Percentiles rank a stretch among this genome's conserved stretches.
These are phyloP conservation scores for Aselliscus stoliczkanus DNA, from an alignment of 2,797 vertebrate species.

Conservation along the genomic window DNA sequence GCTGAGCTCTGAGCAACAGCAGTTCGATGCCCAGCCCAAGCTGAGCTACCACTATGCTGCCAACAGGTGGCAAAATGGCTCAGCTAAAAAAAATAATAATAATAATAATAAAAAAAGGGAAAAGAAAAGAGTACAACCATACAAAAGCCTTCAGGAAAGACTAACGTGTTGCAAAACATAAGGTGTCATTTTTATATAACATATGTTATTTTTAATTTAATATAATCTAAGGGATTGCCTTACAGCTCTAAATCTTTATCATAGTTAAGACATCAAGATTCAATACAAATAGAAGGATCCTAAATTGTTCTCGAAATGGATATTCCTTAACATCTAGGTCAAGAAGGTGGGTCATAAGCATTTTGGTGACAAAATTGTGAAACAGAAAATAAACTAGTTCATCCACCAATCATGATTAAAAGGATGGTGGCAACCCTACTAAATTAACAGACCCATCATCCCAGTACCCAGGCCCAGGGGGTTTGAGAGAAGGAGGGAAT, in stretches of 20 bases:
- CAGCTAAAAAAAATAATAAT: too few relatives aligned
- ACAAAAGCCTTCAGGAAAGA: background rate
- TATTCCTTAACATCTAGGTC: background rate
- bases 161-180: background rate
- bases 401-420: background rate
- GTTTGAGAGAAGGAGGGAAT: background rate
- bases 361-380: background rate
- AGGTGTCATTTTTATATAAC: background rate
- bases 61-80: too few relatives aligned
- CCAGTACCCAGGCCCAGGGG: background rate
- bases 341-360: background rate
- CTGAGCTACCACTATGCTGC: too few relatives aligned
- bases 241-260: background rate
- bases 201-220: too few relatives aligned
- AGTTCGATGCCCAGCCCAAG: too few relatives aligned
- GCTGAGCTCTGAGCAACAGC: too few relatives aligned
- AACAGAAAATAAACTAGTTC: background rate
- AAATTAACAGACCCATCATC: background rate
- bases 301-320: background rate
- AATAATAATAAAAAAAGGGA: too few relatives aligned
- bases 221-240: background rate
- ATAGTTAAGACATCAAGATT: background rate
- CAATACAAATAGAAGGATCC: background rate
- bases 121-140: background rate
- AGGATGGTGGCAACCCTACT: background rate